phyloP scores from a whole-genome alignment of 2,113 vertebrate species.

The Syrmaticus mikado region DNA sequence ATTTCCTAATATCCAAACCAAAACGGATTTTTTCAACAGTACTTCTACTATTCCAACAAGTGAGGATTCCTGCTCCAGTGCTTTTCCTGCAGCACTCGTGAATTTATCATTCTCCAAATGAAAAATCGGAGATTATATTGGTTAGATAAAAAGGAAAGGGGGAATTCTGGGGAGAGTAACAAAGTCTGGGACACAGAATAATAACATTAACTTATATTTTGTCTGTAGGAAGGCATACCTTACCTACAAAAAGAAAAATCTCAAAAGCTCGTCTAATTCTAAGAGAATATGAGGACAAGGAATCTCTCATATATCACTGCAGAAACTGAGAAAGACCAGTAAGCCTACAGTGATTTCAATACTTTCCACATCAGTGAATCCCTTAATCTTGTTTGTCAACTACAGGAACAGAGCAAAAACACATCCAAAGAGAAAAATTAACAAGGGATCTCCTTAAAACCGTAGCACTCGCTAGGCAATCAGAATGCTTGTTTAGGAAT shows the following conservation, averaged over 20 bases:
- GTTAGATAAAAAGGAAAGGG: background rate
- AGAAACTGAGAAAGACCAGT: conserved; percentile 35
- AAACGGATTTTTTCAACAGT: background rate
- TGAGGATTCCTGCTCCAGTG: conserved; percentile 14
- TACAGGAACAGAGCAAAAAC: background rate
- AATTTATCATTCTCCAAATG: conserved; percentile 33
- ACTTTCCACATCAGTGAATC: conserved; percentile 36
- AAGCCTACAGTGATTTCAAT: conserved; percentile 48
- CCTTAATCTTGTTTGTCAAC: conserved; percentile 55
- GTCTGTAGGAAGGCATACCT: background rate
- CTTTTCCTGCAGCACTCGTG: background rate
- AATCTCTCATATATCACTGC: background rate
- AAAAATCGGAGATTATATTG: conserved; percentile 36
- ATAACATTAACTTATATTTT: conserved; percentile 20
- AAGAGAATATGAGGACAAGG: conserved; percentile 25
- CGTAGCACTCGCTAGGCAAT: background rate
- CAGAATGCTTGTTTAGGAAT: background rate
- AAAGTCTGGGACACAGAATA: conserved; percentile 15
- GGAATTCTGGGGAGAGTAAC: background rate
- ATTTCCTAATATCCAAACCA: background rate
- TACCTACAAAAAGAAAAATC: conserved; percentile 8
- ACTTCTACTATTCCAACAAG: background rate
- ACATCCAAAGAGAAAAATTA: background rate
- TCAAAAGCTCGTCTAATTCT: conserved; percentile 16
- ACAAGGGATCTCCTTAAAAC: conserved; percentile 14